phyloP scores from a whole-genome alignment of 2,113 vertebrate genomes.

The Toxotes chatareus region DNA sequence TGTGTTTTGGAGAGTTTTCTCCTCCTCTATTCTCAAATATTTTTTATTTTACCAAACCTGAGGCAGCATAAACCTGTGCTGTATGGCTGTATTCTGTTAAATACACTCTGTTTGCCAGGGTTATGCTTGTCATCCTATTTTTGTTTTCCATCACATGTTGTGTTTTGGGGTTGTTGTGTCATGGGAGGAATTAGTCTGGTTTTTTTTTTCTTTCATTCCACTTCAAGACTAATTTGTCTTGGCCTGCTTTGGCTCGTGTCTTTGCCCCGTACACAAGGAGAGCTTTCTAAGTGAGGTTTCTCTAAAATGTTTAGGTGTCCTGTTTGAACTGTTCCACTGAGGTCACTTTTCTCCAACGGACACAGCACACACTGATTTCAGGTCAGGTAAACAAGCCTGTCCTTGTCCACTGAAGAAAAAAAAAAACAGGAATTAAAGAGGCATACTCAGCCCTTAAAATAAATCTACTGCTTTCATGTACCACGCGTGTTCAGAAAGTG shows the following conservation, averaged over 20 bases:
- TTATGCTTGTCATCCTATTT: conserved; percentile 56
- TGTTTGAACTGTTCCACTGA: conserved; percentile 66
- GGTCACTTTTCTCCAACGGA: conserved; percentile 57
- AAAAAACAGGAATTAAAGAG: conserved; percentile 20
- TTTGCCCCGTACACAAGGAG: conserved; percentile 64
- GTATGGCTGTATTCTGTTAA: background rate
- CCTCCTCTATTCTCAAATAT: background rate
- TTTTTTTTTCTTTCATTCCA: conserved; percentile 44
- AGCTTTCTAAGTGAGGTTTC: conserved; percentile 51
- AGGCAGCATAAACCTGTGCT: conserved; percentile 15
- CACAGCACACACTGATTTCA: conserved; percentile 14
- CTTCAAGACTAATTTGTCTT: conserved; percentile 59
- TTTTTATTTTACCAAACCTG: background rate
- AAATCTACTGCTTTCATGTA: background rate
- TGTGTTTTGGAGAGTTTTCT: background rate
- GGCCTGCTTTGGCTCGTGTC: conserved; percentile 51
- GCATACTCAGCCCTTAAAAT: background rate
- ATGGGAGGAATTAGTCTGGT: conserved; percentile 42
- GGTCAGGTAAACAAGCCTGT: conserved; percentile 59
- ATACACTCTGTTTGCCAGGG: conserved; percentile 55
- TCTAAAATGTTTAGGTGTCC: conserved; percentile 42
- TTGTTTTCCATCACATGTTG: conserved; percentile 40
- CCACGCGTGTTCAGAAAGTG: background rate
- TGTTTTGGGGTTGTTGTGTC: conserved; percentile 50
- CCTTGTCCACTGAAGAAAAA: conserved; percentile 21